Evolutionary conservation across 2,888 invertebrate species (phyloP), one percentile per base, ranked within the genome.

Genomic region (Spodoptera exigua): DNA sequence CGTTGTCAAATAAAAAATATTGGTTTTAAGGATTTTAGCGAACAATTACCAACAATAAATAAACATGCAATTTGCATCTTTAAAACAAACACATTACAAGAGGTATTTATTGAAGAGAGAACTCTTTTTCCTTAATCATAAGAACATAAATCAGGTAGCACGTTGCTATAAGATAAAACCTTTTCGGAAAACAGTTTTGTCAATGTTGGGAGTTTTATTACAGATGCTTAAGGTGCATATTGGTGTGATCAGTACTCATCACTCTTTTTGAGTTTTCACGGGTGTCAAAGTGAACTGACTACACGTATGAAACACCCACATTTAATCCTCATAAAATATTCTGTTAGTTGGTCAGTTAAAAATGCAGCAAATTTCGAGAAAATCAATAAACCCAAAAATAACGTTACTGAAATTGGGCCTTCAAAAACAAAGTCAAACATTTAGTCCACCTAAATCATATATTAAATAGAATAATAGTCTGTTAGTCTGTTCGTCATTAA

Each of bases 21-120:
- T 78, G 70, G 64, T 62, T 70, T 58, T 53, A 66, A 77, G 74
- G 71, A 27, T 67, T 81, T 75, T 72, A 67, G 55, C 74, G 60
- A 46, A 63, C 53, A 74, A 74, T 55, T 41, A 59, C 59, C 48
- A 59, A 67, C 52, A 69, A 34, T 66, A 60, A 70, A 72, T 48
- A 60, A 70, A 72, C 48, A 56, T 39, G n/a, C 64, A 71, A 62
- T 77, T 70, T 68, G 57, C 63, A 70, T 69, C 56, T 60, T 59
- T 52, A 27, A 66, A 58, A 66, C 56, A 36, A 9, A 21, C 21
- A n/a, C n/a, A n/a, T n/a, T n/a, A n/a, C n/a, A n/a, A n/a, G n/a
- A n/a, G 21, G 27, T 1, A 27, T 7, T 60, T 75, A 35, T 63
- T 49, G 37, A 70, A 68, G 58, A 61, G 39, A 59, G 55, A 56